These are phyloP conservation scores for Pseudocheirus occidentalis DNA, from an alignment of 2,797 vertebrate genomes.

Conservation along the genomic window DNA sequence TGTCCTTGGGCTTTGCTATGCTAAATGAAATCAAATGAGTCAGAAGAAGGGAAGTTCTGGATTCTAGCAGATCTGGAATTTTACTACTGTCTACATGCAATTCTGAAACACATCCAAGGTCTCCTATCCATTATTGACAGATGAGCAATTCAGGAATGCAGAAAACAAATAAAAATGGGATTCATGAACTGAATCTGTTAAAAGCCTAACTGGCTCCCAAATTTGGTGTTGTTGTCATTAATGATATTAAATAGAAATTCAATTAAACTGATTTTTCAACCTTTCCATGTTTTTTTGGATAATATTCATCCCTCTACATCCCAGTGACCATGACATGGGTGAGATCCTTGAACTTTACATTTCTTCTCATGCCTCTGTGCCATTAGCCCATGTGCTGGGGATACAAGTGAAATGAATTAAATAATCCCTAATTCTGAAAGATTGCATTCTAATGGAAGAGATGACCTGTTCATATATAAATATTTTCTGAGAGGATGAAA, in stretches of 20 bases:
- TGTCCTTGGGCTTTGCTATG: not conserved
- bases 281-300: not conserved
- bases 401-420: not conserved
- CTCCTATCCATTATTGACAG: not conserved
- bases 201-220: not conserved
- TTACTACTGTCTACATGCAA: not conserved
- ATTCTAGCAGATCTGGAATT: not conserved
- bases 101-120: not conserved
- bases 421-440: not conserved
- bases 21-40: constrained; percentile 5
- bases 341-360: not conserved
- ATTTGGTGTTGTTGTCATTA: not conserved
- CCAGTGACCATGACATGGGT: not conserved
- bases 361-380: not conserved
- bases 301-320: not conserved
- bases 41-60: not conserved
- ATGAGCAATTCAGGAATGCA: not conserved
- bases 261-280: not conserved
- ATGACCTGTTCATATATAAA: not conserved
- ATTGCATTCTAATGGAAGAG: not conserved
- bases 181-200: not conserved
- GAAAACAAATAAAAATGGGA: not conserved
- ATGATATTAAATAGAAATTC: not conserved
- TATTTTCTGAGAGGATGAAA: not conserved
- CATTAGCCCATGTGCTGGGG: not conserved